Evolutionary conservation across 1,140 invertebrate genomes (phyloP).

Genomic region (Theocolax elegans): DNA sequence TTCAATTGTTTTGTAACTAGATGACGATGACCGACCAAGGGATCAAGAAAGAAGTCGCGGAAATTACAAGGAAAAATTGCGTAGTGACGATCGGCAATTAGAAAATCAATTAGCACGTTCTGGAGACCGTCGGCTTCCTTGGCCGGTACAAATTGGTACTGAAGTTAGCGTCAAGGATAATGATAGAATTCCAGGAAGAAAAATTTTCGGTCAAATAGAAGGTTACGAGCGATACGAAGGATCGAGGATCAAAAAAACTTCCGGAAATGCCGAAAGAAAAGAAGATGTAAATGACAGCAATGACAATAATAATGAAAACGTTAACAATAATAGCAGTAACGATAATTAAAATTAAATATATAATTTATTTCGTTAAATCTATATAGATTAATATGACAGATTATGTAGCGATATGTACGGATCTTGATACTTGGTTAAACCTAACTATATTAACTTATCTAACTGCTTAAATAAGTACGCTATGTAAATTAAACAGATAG

Average conservation of each 20-base stretch:
- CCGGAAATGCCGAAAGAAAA: conserved; percentile 35
- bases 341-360: not conserved
- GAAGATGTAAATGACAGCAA: conserved; percentile 39
- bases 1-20: no score
- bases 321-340: conserved; percentile 12
- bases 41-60: conserved; percentile 45
- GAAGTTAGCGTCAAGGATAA: conserved; percentile 66
- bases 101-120: conserved; percentile 46
- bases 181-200: conserved; percentile 59
- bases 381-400: no score
- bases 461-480: no score
- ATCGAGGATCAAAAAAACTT: conserved; percentile 51
- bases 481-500: no score
- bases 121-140: conserved; percentile 54
- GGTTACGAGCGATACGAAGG: conserved; percentile 57
- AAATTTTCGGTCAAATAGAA: conserved; percentile 55
- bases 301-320: conserved; percentile 17
- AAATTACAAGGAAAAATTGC: conserved; percentile 50
- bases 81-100: conserved; percentile 49
- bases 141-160: conserved; percentile 65
- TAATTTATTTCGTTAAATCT: not conserved
- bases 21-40: conserved; percentile 15
- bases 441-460: no score
- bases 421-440: no score
- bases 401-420: no score